phyloP scores from a whole-genome alignment of 1,140 invertebrate genomes.

The Cyclina sinensis region DNA sequence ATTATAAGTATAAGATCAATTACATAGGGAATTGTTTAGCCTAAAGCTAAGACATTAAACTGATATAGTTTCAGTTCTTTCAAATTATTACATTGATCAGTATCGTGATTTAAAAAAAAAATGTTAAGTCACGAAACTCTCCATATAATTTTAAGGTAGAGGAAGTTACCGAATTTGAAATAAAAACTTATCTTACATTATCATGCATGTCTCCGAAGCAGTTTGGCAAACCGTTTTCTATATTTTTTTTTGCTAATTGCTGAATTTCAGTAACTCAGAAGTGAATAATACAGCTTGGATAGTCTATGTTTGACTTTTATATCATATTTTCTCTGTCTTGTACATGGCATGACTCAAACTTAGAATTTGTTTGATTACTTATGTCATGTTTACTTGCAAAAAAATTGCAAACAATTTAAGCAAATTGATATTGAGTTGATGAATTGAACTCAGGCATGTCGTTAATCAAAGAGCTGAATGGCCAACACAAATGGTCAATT shows the following conservation, averaged over 20 bases:
- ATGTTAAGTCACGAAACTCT: background rate
- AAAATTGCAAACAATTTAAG: background rate
- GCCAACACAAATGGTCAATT: background rate
- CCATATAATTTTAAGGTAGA: background rate
- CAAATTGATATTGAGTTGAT: background rate
- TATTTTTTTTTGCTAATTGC: background rate
- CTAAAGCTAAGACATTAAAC: background rate
- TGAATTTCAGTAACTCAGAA: background rate
- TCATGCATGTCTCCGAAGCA: slow-evolving; percentile 3
- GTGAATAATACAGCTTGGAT: background rate
- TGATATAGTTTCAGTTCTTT: background rate
- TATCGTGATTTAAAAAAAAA: background rate
- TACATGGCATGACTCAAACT: background rate
- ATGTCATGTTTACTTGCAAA: background rate
- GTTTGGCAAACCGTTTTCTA: background rate
- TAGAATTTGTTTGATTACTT: background rate
- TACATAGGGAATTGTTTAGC: background rate
- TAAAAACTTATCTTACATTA: slow-evolving; percentile 34
- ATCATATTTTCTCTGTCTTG: background rate
- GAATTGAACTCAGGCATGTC: slow-evolving; percentile 21
- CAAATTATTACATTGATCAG: background rate
- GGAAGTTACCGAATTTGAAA: background rate
- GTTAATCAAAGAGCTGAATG: background rate
- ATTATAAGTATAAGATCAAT: background rate
- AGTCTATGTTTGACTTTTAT: background rate